These are phyloP conservation scores for Elaeidobius kamerunicus DNA, from an alignment of 2,888 invertebrate species.

Conservation along the genomic window DNA sequence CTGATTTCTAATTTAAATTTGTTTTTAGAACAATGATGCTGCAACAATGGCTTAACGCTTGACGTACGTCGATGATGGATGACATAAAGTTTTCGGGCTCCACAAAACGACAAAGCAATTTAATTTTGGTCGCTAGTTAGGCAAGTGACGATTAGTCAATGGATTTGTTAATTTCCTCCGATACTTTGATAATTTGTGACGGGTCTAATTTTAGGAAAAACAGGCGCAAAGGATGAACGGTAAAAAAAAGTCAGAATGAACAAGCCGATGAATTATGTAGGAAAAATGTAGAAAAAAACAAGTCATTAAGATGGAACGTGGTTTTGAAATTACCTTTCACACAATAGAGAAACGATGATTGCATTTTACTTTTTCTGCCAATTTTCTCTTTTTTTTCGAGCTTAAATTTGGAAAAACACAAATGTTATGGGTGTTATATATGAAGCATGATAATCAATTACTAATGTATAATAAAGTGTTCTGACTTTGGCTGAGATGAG, in stretches of 20 bases:
- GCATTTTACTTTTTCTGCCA: no score
- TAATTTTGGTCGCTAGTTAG: slow-evolving; percentile 31
- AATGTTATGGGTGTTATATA: no score
- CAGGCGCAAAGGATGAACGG: slow-evolving; percentile 15
- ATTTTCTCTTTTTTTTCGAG: no score
- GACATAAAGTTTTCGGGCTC: slow-evolving; percentile 17
- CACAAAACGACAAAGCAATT: slow-evolving; percentile 26
- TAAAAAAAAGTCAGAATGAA: slow-evolving; percentile 9
- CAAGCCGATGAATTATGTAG: slow-evolving; percentile 18
- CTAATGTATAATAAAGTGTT: no score
- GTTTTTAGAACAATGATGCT: slow-evolving; percentile 26
- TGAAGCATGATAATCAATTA: no score
- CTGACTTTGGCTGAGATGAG: no score
- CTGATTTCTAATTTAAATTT: slow-evolving; percentile 22
- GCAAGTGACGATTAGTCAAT: slow-evolving; percentile 44
- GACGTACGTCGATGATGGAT: slow-evolving; percentile 27
- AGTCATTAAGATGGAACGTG: slow-evolving; percentile 21
- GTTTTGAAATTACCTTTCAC: no score
- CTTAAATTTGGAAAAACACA: no score
- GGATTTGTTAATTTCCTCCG: slow-evolving; percentile 36
- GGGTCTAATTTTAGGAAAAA: slow-evolving; percentile 21
- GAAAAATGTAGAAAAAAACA: slow-evolving; percentile 18
- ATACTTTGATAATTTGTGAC: slow-evolving; percentile 32
- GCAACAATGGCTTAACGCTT: slow-evolving; percentile 25
- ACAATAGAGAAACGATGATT: no score